Evolutionary conservation across 2,888 invertebrate species (phyloP).

Genomic region (Agonum fuliginosum): DNA sequence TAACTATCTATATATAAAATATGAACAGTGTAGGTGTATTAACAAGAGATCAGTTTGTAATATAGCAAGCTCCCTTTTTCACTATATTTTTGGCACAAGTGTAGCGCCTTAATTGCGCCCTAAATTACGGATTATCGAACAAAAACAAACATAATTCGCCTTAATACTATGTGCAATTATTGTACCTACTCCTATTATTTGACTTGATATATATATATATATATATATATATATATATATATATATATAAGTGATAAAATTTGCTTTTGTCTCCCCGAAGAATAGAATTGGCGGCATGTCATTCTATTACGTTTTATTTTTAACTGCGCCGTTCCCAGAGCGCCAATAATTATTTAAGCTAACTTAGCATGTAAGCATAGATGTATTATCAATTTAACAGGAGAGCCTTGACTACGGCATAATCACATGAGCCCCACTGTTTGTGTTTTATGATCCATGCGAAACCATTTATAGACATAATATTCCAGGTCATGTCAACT

Average conservation of each 20-base stretch:
- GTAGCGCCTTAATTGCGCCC: too few species aligned
- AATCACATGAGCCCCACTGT: slow-evolving; percentile 8
- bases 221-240: not conserved
- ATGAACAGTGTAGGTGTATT: too few species aligned
- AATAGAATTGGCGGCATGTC: not conserved
- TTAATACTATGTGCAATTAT: not conserved
- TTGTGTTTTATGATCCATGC: slow-evolving; percentile 21
- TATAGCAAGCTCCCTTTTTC: too few species aligned
- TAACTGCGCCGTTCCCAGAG: not conserved
- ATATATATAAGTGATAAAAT: not conserved
- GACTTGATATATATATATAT: too few species aligned
- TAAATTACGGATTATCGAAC: too few species aligned
- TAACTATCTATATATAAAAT: too few species aligned
- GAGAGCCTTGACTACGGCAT: not conserved
- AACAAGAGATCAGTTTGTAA: too few species aligned
- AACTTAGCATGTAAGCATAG: not conserved
- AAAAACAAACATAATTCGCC: too few species aligned
- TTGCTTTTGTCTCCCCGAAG: not conserved
- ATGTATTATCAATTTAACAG: slow-evolving; percentile 19
- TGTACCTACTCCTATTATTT: not conserved
- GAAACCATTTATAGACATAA: slow-evolving; percentile 31
- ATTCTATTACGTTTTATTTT: slow-evolving; percentile 19
- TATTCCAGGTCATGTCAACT: slow-evolving; percentile 35
- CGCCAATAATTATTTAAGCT: slow-evolving; percentile 11
- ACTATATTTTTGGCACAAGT: too few species aligned